Evolutionary conservation across 1,140 invertebrate species (phyloP).

Genomic region (Rhagoletis zephyria): DNA sequence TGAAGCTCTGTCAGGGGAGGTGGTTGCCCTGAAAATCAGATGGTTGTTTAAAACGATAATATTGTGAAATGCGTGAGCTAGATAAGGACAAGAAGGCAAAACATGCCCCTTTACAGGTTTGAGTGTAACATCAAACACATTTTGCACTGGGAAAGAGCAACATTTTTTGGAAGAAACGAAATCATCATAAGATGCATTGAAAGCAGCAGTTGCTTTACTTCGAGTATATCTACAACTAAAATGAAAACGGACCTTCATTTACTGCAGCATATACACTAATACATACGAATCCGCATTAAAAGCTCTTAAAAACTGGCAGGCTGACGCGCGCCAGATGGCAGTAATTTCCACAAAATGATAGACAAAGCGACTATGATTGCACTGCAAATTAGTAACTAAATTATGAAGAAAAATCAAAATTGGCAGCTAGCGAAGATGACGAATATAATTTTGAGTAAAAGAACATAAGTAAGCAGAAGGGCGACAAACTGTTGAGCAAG

Average conservation of each 20-base stretch:
- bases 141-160: too few relatives aligned
- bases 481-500: not conserved
- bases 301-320: not conserved
- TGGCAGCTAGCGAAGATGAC: not conserved
- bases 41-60: too few relatives aligned
- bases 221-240: not conserved
- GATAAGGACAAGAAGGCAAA: too few relatives aligned
- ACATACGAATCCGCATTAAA: not conserved
- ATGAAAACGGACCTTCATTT: too few relatives aligned
- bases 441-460: not conserved
- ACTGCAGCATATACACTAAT: too few relatives aligned
- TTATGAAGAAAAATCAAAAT: slow-evolving; percentile 4
- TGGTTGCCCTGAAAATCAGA: too few relatives aligned
- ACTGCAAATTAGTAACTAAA: slow-evolving; percentile 22
- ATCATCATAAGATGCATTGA: not conserved
- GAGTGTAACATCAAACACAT: too few relatives aligned
- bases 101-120: too few relatives aligned
- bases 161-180: too few relatives aligned
- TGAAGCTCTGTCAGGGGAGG: too few relatives aligned
- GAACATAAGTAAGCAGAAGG: not conserved
- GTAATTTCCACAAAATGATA: not conserved
- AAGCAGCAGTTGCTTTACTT: not conserved
- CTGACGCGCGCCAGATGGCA: not conserved
- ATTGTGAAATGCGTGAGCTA: too few relatives aligned
- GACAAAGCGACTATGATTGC: slow-evolving; percentile 39